A percentile compares a stretch with the other conserved stretches of the same genome.
Conservation (phyloP, 2,888 invertebrate species). For the Sphaerophoria rueppellii region DNA sequence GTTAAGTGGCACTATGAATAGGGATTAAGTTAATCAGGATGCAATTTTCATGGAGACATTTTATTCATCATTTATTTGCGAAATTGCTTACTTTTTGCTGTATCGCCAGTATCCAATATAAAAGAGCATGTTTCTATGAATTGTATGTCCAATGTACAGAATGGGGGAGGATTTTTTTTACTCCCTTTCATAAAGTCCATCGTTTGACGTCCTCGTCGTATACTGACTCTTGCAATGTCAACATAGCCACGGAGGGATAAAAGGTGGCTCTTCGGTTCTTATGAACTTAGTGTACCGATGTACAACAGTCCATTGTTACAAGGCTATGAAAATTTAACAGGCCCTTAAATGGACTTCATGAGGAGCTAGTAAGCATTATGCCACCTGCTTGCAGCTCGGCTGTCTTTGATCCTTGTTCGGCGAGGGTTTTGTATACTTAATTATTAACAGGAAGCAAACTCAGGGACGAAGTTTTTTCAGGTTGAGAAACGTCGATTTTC, state of each 20-base stretch:
- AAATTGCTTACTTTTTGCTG: slow-evolving; percentile 30
- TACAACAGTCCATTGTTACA: slow-evolving; percentile 19
- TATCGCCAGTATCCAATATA: neutral
- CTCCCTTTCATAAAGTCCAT: neutral
- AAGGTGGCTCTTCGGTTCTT: neutral
- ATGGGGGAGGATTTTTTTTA: neutral
- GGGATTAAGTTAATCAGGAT: slow-evolving; percentile 72
- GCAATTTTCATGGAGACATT: slow-evolving; percentile 67
- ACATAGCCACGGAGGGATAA: neutral
- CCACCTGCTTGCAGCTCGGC: slow-evolving; percentile 20
- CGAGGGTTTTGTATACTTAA: no score
- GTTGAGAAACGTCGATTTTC: no score
- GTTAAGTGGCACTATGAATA: slow-evolving; percentile 70
- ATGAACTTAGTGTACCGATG: neutral
- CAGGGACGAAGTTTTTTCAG: no score
- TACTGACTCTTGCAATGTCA: slow-evolving; percentile 29
- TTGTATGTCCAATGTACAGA: neutral
- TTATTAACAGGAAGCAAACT: no score
- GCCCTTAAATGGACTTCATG: slow-evolving; percentile 18
- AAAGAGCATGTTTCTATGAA: neutral
- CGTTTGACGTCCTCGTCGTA: neutral
- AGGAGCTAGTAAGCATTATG: slow-evolving; percentile 26
- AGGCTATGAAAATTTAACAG: slow-evolving; percentile 29
- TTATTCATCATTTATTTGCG: slow-evolving; percentile 49
- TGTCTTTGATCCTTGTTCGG: slow-evolving; percentile 33